These are phyloP conservation scores for Gastrophryne carolinensis DNA, from an alignment of 2,797 vertebrate genomes.

Conservation along the genomic window DNA sequence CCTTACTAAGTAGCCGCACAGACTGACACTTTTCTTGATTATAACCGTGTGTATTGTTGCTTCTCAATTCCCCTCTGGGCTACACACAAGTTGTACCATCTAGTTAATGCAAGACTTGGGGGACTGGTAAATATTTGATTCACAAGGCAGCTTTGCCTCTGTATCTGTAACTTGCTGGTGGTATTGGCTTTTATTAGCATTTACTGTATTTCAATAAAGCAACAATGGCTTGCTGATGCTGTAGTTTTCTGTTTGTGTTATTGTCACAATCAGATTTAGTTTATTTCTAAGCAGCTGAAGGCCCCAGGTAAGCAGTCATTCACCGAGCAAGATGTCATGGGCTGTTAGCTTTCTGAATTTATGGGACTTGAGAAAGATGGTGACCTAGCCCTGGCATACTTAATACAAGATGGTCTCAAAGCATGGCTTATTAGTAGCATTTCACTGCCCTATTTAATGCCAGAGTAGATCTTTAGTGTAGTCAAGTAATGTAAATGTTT, in stretches of 20 bases:
- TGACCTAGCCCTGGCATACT: no score
- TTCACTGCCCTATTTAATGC: no score
- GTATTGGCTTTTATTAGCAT: slow-evolving; percentile 36
- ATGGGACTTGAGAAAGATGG: no score
- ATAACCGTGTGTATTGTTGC: slow-evolving; percentile 15
- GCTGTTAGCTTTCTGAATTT: no score
- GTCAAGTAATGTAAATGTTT: no score
- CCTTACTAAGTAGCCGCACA: slow-evolving; percentile 81
- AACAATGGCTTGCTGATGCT: slow-evolving; percentile 18
- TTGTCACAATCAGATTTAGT: no score
- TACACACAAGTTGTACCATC: slow-evolving; percentile 1
- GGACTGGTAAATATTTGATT: neutral
- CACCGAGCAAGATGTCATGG: no score
- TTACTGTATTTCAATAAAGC: slow-evolving; percentile 48
- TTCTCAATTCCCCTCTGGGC: neutral
- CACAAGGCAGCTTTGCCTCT: slow-evolving; percentile 10
- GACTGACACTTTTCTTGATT: slow-evolving; percentile 39
- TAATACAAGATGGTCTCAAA: no score
- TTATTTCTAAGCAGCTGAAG: no score
- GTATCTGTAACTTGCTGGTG: slow-evolving; percentile 25
- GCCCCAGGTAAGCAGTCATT: no score
- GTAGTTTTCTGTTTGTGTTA: slow-evolving; percentile 16
- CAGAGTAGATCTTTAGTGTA: no score
- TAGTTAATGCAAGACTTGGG: neutral
- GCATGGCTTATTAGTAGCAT: no score